A percentile compares a stretch with the other conserved stretches of the same genome.
Conservation (phyloP, 2,113 vertebrate species). For the Tychaedon coryphoeus region DNA sequence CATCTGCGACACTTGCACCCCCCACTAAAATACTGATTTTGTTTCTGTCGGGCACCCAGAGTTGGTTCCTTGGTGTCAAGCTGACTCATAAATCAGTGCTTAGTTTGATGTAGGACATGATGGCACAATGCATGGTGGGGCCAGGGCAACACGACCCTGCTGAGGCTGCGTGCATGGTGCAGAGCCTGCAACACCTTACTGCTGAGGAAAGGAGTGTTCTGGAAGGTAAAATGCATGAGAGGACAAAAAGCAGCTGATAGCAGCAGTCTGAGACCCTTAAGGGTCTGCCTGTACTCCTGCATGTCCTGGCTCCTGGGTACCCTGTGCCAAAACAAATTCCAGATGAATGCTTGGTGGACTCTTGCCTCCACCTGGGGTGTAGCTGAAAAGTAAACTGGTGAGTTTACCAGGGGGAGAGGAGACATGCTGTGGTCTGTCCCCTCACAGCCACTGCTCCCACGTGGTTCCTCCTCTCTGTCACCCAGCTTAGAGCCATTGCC, state of each 20-base stretch:
- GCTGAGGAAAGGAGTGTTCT: not conserved
- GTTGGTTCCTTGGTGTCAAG: not conserved
- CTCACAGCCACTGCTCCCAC: fast-evolving
- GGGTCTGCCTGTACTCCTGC: not conserved
- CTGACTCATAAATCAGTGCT: not conserved
- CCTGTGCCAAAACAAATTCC: not conserved
- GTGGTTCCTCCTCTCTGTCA: not conserved
- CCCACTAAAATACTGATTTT: not conserved
- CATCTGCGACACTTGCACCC: not conserved
- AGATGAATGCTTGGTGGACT: not conserved
- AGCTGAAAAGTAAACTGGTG: not conserved
- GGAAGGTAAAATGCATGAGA: not conserved
- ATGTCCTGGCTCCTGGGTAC: not conserved
- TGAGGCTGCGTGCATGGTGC: fast-evolving
- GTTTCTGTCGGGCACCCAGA: not conserved
- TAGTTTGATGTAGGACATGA: not conserved
- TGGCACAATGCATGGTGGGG: fast-evolving
- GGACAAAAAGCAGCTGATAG: not conserved
- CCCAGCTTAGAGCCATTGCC: not conserved
- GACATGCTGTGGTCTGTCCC: not conserved
- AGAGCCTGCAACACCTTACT: not conserved
- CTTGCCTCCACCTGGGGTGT: fast-evolving
- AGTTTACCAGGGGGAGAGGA: not conserved
- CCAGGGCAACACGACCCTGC: fast-evolving
- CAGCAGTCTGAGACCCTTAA: not conserved